Evolutionary conservation across 2,113 vertebrate species (phyloP), one percentile per base, ranked within the genome.

Genomic region (Dolichotis patagonum): DNA sequence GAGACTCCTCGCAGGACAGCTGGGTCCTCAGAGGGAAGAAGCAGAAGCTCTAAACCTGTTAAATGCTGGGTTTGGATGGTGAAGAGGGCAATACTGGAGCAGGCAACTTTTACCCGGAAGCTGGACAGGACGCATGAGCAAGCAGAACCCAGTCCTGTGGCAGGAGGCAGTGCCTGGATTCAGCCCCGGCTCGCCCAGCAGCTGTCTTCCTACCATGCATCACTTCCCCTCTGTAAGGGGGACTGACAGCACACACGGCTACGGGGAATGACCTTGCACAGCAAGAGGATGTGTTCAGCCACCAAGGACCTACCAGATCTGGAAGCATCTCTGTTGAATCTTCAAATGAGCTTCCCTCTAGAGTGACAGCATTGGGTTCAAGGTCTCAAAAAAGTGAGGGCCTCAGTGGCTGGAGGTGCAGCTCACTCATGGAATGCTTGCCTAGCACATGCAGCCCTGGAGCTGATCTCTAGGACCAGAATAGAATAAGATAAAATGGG

Each of bases 81-180:
- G n/a, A 16, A 3, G 52, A 22, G 38, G 32, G 20, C 0, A 11
- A 38, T 24, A 24, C 12, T 28, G 67, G 35, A 17, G 13, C 35
- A 54, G 28, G 9, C 24, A 7, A 5, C 2, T 35, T 14, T 46
- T 43, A n/a, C 28, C 5, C 0, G 0, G 78, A 0, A 7, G 8
- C 30, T 28, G 8, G 46, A 41, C 58, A 28, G 63, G 32, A 49
- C 35, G 16, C 4, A 28, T 77, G 43, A 75, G 26, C 11, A 14
- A 75, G 26, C 11, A 14, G 26, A 30, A 9, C 3, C 26, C 28
- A 3, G 58, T 56, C 9, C 56, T 82, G 43, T 30, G 62, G 3
- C 22, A 2, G 32, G 35, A 43, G 22, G 26, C 1, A 1, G 2
- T 38, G 46, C 46, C 46, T 38, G 14, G n/a, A 46, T 60, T 35